These are phyloP conservation scores for Episyrphus balteatus DNA, from an alignment of 1,140 invertebrate species.

Conservation along the genomic window DNA sequence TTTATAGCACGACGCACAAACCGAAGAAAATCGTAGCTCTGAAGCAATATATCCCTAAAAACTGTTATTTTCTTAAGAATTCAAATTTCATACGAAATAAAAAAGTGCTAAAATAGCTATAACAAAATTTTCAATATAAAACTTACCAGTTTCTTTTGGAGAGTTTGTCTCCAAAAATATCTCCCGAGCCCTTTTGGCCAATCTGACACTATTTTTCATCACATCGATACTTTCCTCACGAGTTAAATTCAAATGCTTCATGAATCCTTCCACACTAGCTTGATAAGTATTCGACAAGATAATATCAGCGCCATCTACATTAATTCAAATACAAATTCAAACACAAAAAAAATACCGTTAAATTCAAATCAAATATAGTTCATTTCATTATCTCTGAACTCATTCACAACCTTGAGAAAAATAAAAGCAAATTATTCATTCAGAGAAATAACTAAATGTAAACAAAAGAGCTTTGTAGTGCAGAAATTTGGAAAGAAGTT, in stretches of 20 bases:
- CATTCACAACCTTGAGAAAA: too few relatives aligned
- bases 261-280: constrained; percentile 67
- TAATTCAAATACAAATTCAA: constrained; percentile 13
- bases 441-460: too few relatives aligned
- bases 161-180: constrained; percentile 13
- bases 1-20: too few relatives aligned
- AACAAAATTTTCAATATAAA: background rate
- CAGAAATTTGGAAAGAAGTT: constrained; percentile 5
- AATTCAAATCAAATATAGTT: background rate
- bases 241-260: constrained; percentile 52
- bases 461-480: too few relatives aligned
- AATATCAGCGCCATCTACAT: constrained; percentile 64
- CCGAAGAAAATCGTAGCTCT: too few relatives aligned
- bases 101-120: background rate
- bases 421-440: too few relatives aligned
- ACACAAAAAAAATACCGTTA: background rate
- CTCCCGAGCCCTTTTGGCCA: constrained; percentile 41
- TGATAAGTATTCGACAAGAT: constrained; percentile 84
- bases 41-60: too few relatives aligned
- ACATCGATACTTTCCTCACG: constrained; percentile 51
- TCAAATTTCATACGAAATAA: too few relatives aligned
- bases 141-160: background rate
- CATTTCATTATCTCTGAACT: too few relatives aligned
- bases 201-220: constrained; percentile 55
- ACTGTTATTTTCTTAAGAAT: too few relatives aligned